These are phyloP conservation scores for Pogonognathellus flavescens DNA, from an alignment of 1,140 invertebrate genomes.

Conservation along the genomic window DNA sequence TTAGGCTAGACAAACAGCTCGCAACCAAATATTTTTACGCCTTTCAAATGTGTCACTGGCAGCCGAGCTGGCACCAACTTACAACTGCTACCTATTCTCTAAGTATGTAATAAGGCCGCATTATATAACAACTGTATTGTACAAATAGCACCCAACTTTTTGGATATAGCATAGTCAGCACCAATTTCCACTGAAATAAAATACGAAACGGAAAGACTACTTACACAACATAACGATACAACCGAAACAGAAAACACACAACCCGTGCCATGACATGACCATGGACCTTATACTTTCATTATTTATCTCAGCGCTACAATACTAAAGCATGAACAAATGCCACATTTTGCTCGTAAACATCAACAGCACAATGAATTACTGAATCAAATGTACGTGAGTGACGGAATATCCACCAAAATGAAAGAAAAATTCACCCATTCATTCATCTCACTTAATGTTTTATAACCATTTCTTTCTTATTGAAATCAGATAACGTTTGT, in stretches of 20 bases:
- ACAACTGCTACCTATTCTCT: slow-evolving; percentile 3
- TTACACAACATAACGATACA: not conserved
- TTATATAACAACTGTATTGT: not conserved
- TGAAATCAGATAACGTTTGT: not conserved
- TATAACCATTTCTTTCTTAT: not conserved
- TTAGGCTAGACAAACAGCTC: slow-evolving; percentile 39
- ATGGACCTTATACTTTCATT: slow-evolving; percentile 11
- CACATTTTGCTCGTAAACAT: slow-evolving; percentile 32
- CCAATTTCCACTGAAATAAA: not conserved
- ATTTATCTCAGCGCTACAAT: not conserved
- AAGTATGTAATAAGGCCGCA: slow-evolving; percentile 1
- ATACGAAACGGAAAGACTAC: not conserved
- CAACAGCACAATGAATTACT: slow-evolving; percentile 23
- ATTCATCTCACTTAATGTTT: not conserved
- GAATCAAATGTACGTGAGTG: slow-evolving; percentile 3
- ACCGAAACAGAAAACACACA: not conserved
- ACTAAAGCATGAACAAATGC: not conserved
- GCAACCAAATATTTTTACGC: slow-evolving; percentile 42
- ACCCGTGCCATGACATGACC: slow-evolving; percentile 13
- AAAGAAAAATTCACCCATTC: not conserved
- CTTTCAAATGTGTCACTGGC: slow-evolving; percentile 50
- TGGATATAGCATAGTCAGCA: not conserved
- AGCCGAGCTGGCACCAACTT: slow-evolving; percentile 33
- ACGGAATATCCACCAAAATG: not conserved
- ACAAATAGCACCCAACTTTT: not conserved